Evolutionary conservation across 2,797 vertebrate species (phyloP).

Genomic region (Eulemur coronatus): DNA sequence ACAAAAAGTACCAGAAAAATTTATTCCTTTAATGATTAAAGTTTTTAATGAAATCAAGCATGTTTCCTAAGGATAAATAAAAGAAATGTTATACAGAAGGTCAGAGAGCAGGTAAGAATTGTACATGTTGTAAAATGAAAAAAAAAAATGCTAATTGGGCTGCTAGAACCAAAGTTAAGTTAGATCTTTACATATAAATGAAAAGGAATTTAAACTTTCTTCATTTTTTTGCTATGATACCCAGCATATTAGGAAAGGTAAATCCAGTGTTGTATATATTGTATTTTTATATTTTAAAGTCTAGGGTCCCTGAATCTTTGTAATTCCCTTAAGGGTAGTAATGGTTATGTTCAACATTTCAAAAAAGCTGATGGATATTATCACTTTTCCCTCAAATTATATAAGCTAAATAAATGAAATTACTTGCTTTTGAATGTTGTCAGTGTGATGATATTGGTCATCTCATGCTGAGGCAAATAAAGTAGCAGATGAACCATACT

Average conservation of each 20-base stretch:
- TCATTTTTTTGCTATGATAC: background rate
- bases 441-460: background rate
- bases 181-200: background rate
- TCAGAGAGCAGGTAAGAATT: slow-evolving; percentile 14
- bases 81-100: slow-evolving; percentile 20
- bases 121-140: background rate
- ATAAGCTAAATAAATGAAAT: background rate
- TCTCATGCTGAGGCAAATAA: background rate
- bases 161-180: slow-evolving; percentile 13
- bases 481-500: background rate
- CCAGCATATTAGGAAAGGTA: background rate
- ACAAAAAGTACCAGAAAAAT: slow-evolving; percentile 46
- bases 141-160: slow-evolving; percentile 37
- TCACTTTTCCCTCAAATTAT: background rate
- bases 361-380: background rate
- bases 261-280: background rate
- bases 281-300: background rate
- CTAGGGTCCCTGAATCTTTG: background rate
- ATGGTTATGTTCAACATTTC: background rate
- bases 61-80: slow-evolving; percentile 42
- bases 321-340: background rate
- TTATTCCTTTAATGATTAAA: slow-evolving; percentile 60
- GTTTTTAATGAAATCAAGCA: slow-evolving; percentile 50
- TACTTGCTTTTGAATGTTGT: background rate
- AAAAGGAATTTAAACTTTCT: background rate